phyloP scores from a whole-genome alignment of 2,888 invertebrate species.

The Heliconius ismenius region DNA sequence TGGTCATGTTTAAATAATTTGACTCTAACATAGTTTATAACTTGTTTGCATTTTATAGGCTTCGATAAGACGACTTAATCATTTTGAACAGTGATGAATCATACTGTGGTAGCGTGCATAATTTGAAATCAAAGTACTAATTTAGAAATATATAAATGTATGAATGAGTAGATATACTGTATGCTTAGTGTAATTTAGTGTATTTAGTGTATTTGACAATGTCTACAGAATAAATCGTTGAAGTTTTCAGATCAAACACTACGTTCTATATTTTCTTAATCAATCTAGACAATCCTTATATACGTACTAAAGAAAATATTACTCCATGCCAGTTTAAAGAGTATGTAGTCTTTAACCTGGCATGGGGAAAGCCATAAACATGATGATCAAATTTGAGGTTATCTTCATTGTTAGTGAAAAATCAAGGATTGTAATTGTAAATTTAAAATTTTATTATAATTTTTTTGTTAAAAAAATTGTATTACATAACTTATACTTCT shows the following conservation, averaged over 20 bases:
- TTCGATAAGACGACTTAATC: constrained; percentile 13
- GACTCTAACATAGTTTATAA: not conserved
- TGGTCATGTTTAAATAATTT: not conserved
- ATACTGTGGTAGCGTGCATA: not conserved
- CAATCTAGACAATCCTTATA: not conserved
- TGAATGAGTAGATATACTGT: not conserved
- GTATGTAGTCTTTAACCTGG: no score
- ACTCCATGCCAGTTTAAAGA: not conserved
- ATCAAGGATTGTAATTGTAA: not conserved
- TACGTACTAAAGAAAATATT: not conserved
- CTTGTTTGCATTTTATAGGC: not conserved
- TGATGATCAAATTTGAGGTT: no score
- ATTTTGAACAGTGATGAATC: constrained; percentile 1
- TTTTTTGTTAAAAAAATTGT: not conserved
- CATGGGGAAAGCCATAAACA: no score
- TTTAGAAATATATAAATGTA: not conserved
- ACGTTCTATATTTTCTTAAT: not conserved
- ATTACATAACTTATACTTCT: not conserved
- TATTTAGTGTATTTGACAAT: not conserved
- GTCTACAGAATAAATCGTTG: not conserved
- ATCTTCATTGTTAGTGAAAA: not conserved
- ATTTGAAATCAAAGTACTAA: not conserved
- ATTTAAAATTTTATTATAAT: not conserved
- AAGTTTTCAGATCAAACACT: not conserved
- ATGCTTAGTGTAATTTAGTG: not conserved